Percentiles rank a stretch among this genome's conserved stretches.
These are phyloP conservation scores for Montifringilla adamsi DNA, from an alignment of 2,113 vertebrate genomes.

Conservation along the genomic window DNA sequence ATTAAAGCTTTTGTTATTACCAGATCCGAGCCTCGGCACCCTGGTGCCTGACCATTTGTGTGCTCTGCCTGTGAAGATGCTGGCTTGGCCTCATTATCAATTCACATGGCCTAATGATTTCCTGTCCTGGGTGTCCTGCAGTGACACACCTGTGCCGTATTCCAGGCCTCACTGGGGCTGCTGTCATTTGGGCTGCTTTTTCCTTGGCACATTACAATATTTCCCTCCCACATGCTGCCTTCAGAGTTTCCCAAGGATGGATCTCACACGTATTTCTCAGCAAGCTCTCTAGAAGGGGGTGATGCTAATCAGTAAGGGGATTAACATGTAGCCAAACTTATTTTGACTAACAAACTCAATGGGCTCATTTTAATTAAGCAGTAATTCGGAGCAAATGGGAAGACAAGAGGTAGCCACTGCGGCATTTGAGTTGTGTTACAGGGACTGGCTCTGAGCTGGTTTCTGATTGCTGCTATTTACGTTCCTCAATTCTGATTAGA, in stretches of 20 bases:
- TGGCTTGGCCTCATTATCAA: background rate
- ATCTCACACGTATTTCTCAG: accelerated
- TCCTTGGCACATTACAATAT: background rate
- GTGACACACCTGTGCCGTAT: constrained; percentile 40
- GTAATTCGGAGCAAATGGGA: constrained; percentile 24
- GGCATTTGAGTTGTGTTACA: accelerated
- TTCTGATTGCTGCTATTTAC: background rate
- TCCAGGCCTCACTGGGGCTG: background rate
- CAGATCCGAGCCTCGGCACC: background rate
- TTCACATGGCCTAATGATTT: background rate
- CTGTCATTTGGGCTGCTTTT: background rate
- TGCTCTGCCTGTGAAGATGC: background rate
- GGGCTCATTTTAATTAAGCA: constrained; percentile 14
- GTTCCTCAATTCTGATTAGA: background rate
- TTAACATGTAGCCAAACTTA: background rate
- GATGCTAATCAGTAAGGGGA: background rate
- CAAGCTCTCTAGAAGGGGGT: background rate
- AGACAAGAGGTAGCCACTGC: background rate
- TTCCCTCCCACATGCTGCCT: background rate
- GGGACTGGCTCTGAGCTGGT: background rate
- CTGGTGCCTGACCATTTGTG: constrained; percentile 42
- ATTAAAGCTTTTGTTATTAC: background rate
- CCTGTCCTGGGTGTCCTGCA: background rate
- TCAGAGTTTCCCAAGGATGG: background rate
- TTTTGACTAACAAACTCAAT: background rate